Base-by-base conservation (phyloP, 1,140 invertebrate genomes). In the Augochlora pura region DNA sequence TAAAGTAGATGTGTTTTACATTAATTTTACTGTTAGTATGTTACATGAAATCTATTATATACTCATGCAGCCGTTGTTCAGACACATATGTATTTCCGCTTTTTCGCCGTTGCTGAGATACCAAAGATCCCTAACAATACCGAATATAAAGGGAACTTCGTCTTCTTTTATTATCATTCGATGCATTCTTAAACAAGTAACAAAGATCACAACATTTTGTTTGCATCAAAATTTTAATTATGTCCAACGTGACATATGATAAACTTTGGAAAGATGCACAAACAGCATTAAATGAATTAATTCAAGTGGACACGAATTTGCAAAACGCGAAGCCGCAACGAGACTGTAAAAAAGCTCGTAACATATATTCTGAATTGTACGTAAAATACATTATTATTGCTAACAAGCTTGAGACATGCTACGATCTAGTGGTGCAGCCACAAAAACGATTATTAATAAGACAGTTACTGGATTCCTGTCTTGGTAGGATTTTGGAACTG, bases 401-500 rank as follows among this genome's bases (percentile, higher is more conserved):
- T 16, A 95, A 97, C 74, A 95, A 95, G 79, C 88, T 99, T 14
- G 96, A 97, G 87, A 92, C 95, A 79, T 97, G 97, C 75, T 97
- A 98, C 87, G 98, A 99, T 89, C 97, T 98, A 93, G 95, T 98
- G 73, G 94, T 98, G 39, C 98, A 99, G 89, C 97, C 98, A 0
- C 98, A 99, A 91, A 99, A 99, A 90, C 93, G 98, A 60, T 88
- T 96, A 42, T 92, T 99, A 5, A 93, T 99, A 0, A 95, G 95
- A 64, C 95, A 96, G 81, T 89, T 98, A 2, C 90, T 99, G 0
- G 97, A 98, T 90, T 95, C 96, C 1, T 95, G 95, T 39, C 94
- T 98, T 62, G 98, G 97, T 6, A 94, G 98, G 72, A 92, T 97
- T 77, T 91, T 97, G 23, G 96, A 97, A 89, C 90, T 97, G 6